Conservation (phyloP, 2,888 invertebrate species). For the Bellardia pandia region DNA sequence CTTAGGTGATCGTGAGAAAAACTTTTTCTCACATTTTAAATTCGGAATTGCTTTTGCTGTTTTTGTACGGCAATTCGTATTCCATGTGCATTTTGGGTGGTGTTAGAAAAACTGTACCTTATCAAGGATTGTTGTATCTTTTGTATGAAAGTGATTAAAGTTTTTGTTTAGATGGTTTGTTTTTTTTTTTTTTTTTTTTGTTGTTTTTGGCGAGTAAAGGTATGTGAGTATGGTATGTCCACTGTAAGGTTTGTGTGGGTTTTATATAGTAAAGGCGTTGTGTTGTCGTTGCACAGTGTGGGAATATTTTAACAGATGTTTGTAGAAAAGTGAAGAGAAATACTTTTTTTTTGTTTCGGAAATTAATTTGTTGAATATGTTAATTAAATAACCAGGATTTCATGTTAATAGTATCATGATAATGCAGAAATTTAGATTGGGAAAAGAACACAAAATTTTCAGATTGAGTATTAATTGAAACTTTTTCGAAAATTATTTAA, state of each 20-base stretch:
- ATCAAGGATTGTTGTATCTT: slow-evolving; percentile 42
- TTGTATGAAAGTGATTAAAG: slow-evolving; percentile 24
- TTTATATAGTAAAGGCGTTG: neutral
- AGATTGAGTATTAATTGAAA: too few species aligned
- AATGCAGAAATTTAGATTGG: slow-evolving; percentile 14
- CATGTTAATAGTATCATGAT: neutral
- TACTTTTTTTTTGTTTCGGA: slow-evolving; percentile 24
- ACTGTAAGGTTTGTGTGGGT: slow-evolving; percentile 55
- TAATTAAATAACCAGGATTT: slow-evolving; percentile 38
- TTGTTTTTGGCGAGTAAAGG: slow-evolving; percentile 12
- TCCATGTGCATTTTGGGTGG: slow-evolving; percentile 39
- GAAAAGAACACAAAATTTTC: neutral
- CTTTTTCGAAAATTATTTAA: too few species aligned
- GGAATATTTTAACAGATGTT: slow-evolving; percentile 68
- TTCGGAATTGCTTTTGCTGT: slow-evolving; percentile 25
- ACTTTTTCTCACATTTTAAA: slow-evolving; percentile 79
- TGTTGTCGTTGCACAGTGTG: slow-evolving; percentile 41
- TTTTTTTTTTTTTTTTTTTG: slow-evolving; percentile 10
- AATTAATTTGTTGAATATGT: slow-evolving; percentile 42
- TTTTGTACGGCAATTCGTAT: neutral
- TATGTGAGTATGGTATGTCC: slow-evolving; percentile 7
- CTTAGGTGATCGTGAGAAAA: slow-evolving; percentile 79
- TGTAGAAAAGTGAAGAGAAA: neutral
- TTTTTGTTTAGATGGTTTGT: slow-evolving; percentile 26
- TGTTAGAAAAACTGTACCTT: slow-evolving; percentile 61